Evolutionary conservation across 2,888 invertebrate genomes (phyloP), one percentile per base, ranked within the genome.

Genomic region (Tinea pellionella): DNA sequence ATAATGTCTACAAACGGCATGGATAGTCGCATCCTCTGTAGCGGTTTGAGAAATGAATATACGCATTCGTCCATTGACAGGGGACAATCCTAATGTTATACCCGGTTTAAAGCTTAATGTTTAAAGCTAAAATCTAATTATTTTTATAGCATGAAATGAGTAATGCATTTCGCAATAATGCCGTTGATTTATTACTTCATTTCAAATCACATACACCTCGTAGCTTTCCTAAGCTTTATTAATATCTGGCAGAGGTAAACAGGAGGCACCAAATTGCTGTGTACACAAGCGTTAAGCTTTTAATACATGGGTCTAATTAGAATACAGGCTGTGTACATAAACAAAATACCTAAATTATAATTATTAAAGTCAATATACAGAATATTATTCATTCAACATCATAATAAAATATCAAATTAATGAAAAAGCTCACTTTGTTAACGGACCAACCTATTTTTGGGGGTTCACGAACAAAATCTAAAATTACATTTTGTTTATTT

Each of bases 161-260:
- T 24, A 4, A 29, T 55, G 55, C 24, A 68, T 71, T 72, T 68
- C 69, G 67, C 66, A 69, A 71, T 72, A 72, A 71, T 69, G 67
- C 63, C 67, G 66, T 69, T 69, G 72, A 78, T 75, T 75, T 77
- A 75, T 69, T 67, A 65, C 64, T 59, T 65, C 64, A 67, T 69
- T 67, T 67, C 67, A 67, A 68, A 68, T 68, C 66, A 64, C 65
- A 65, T 66, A 65, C 32, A 59, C 13, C 51, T 56, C 57, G 56
- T 63, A 63, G 67, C 68, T 69, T 47, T 16, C 16, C 1, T 68
- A 69, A 65, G 68, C 67, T 63, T 66, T 72, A 72, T 73, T 73
- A 73, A 77, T 77, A 70, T 71, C 63, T 63, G 63, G 64, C 65
- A 24, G 29, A 18, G 55, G 55, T 13, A 55, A 24, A 55, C 55